Base-by-base conservation (phyloP, 2,888 invertebrate genomes). In the Pedicia rivosa region DNA sequence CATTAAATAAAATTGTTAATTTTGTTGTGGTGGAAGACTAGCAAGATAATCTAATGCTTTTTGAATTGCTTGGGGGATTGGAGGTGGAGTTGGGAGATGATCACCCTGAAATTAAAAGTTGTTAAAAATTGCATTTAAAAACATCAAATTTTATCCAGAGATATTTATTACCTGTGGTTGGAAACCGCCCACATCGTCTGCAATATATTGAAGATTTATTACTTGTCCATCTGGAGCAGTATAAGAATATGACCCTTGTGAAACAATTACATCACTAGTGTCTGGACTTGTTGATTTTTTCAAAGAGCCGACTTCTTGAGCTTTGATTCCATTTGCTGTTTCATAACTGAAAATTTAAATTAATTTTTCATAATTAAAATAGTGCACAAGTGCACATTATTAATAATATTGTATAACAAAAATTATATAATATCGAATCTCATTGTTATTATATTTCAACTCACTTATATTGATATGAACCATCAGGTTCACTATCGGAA, bases 321-420 rank as follows among this genome's bases (percentile, higher is more conserved):
- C 80, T 54, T 81, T 77, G 40, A 83, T 83, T 39, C 81, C 81
- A 52, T 83, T 83, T 40, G 77, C 81, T 14, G 82, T 75, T 63
- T 83, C 82, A 52, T 73, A 83, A 54, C 83, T 83, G 55, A 30
- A 62, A 62, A 34, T 15, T 25, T 34, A 3, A 10, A 10, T 33
- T 24, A 3, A 9, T 10, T 25, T 34, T 34, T 34, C 10, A 10
- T 34, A 24, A 10, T n/a, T n/a, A n/a, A n/a, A n/a, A n/a, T n/a
- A n/a, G n/a, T n/a, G n/a, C n/a, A n/a, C n/a, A n/a, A n/a, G n/a
- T n/a, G n/a, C n/a, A n/a, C n/a, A n/a, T n/a, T n/a, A n/a, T n/a
- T n/a, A n/a, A n/a, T n/a, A 15, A 14, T 29, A 15, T 29, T 5
- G 15, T 29, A n/a, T n/a, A n/a, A n/a, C n/a, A n/a, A n/a, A n/a